Conservation (phyloP, 2,888 invertebrate species). For the Brenthis daphne region DNA sequence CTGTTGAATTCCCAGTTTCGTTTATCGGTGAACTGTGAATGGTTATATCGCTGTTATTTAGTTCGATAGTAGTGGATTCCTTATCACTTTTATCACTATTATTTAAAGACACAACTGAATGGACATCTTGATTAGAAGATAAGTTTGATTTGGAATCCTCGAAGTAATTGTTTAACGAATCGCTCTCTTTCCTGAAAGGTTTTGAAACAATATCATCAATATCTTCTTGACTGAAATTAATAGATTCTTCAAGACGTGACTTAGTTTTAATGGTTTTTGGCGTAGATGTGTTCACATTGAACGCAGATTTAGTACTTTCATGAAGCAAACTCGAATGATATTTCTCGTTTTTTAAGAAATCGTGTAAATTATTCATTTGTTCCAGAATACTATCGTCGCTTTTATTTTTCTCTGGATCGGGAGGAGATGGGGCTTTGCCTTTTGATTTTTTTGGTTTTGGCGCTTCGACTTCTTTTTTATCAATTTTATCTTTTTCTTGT, state of each 20-base stretch:
- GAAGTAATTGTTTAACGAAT: conserved; percentile 74
- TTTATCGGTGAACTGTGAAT: conserved; percentile 86
- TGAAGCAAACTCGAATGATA: conserved; percentile 68
- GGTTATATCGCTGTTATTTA: conserved; percentile 88
- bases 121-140: conserved; percentile 72
- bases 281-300: conserved; percentile 74
- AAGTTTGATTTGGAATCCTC: conserved; percentile 75
- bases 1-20: conserved; percentile 66
- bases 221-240: conserved; percentile 76
- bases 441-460: conserved; percentile 83
- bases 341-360: conserved; percentile 71
- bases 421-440: conserved; percentile 88
- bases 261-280: conserved; percentile 71
- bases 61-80: conserved; percentile 85
- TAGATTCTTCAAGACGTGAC: conserved; percentile 67
- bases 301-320: conserved; percentile 47
- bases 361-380: conserved; percentile 66
- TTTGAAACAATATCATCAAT: conserved; percentile 80
- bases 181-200: conserved; percentile 74
- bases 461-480: conserved; percentile 61
- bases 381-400: conserved; percentile 76
- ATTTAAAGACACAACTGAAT: conserved; percentile 72
- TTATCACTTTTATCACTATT: conserved; percentile 78
- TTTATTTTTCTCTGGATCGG: conserved; percentile 78
- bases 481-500: conserved; percentile 59